Percentiles rank a stretch among this genome's conserved stretches.
Evolutionary conservation across 1,140 invertebrate species (phyloP).

Genomic region (Ips typographus): DNA sequence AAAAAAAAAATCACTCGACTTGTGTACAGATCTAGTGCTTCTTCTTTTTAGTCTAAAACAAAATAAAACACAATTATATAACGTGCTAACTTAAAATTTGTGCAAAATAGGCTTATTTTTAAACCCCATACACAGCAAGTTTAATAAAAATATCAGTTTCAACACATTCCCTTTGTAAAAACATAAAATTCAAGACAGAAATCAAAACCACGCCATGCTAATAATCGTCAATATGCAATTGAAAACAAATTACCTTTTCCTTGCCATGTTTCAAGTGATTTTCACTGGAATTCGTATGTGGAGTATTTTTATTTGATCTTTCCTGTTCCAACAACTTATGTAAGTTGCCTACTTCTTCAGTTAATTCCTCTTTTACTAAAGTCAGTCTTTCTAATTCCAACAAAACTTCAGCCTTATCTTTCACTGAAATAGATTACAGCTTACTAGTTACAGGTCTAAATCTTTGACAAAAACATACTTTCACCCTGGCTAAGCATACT

Average conservation of each 20-base stretch:
- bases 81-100: too few species aligned
- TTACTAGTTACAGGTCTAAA: not conserved
- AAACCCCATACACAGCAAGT: too few species aligned
- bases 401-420: conserved; percentile 75
- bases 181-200: not conserved
- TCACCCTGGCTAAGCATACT: conserved; percentile 75
- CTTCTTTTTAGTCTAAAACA: conserved; percentile 36
- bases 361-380: conserved; percentile 72
- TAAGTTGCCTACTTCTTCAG: conserved; percentile 65
- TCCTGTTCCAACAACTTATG: conserved; percentile 78
- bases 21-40: conserved; percentile 21
- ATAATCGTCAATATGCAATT: not conserved
- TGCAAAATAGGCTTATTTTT: too few species aligned
- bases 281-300: conserved; percentile 34
- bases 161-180: not conserved
- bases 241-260: conserved; percentile 27
- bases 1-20: conserved; percentile 10
- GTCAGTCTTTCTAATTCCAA: conserved; percentile 72
- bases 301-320: conserved; percentile 60
- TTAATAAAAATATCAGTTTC: too few species aligned
- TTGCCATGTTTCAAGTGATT: conserved; percentile 22
- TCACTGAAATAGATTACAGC: conserved; percentile 59
- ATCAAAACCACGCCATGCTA: not conserved
- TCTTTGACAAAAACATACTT: conserved; percentile 60
- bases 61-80: conserved; percentile 13